Conservation (phyloP, 2,113 vertebrate species). For the Rhizomys pruinosus region DNA sequence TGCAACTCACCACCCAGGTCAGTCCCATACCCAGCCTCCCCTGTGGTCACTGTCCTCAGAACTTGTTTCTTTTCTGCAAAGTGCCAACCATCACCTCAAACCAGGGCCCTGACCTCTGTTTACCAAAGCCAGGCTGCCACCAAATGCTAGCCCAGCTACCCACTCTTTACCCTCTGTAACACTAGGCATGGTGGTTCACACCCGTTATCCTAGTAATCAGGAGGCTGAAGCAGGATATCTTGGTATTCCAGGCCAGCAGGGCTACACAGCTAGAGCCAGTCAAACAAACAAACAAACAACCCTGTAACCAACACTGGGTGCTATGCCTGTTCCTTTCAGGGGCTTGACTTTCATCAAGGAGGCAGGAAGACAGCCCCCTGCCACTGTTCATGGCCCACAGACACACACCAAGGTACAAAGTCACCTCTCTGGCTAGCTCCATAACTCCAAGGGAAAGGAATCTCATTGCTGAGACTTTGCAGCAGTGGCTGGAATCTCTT, state of each 20-base stretch:
- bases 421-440: background rate
- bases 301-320: background rate
- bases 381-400: too few species aligned
- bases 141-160: background rate
- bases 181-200: background rate
- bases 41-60: background rate
- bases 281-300: background rate
- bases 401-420: background rate
- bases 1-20: rapidly evolving
- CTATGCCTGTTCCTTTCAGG: background rate
- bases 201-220: too few species aligned
- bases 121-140: background rate
- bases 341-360: background rate
- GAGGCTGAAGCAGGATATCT: background rate
- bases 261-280: background rate
- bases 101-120: background rate
- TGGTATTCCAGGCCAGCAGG: background rate
- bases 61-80: too few species aligned
- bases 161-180: background rate
- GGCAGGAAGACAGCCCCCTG: background rate
- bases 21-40: too few species aligned
- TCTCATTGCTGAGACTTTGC: background rate
- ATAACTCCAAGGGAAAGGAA: background rate
- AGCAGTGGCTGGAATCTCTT: background rate
- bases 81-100: background rate